These are phyloP conservation scores for Palaemon carinicauda DNA, from an alignment of 1,140 invertebrate species.

Conservation along the genomic window DNA sequence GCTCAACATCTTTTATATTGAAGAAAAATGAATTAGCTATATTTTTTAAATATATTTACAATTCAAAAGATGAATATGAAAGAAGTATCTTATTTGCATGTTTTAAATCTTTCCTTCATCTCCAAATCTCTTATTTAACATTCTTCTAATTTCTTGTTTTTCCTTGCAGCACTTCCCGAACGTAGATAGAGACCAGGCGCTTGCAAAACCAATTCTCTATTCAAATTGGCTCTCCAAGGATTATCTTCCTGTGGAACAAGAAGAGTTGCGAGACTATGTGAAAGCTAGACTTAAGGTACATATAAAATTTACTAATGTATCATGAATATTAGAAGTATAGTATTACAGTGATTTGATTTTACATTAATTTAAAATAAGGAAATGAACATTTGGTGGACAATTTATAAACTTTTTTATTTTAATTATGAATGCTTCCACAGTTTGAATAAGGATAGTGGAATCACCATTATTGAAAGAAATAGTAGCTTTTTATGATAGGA, in stretches of 20 bases:
- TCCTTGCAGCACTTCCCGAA: constrained; percentile 88
- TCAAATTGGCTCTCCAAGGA: constrained; percentile 99
- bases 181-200: constrained; percentile 84
- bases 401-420: too few relatives aligned
- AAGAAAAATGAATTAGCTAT: too few relatives aligned
- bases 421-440: too few relatives aligned
- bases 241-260: constrained; percentile 94
- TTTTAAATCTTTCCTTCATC: background rate
- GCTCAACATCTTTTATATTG: background rate
- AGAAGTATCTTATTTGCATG: too few relatives aligned
- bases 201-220: constrained; percentile 93
- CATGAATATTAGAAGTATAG: too few relatives aligned
- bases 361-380: too few relatives aligned
- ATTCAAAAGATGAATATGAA: too few relatives aligned
- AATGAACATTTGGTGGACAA: too few relatives aligned
- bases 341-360: too few relatives aligned
- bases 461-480: too few relatives aligned
- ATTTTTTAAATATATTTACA: background rate
- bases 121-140: background rate
- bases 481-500: too few relatives aligned
- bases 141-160: background rate
- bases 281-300: constrained; percentile 90
- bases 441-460: too few relatives aligned
- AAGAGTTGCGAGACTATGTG: constrained; percentile 95
- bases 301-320: background rate